Conservation (phyloP, 2,888 invertebrate genomes). For the Drosophila prostipennis region DNA sequence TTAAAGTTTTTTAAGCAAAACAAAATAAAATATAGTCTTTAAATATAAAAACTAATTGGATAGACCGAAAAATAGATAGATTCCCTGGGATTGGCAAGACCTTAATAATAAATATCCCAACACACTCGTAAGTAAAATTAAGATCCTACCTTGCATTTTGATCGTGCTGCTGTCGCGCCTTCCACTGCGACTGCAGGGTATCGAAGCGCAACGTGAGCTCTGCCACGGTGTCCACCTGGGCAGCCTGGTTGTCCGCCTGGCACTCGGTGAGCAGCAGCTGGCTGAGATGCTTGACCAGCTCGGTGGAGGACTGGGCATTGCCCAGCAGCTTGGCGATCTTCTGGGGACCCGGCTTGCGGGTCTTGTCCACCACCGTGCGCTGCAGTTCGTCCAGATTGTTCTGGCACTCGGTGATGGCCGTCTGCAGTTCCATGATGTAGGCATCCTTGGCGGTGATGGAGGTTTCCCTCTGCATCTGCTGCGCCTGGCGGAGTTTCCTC, state of each 20-base stretch:
- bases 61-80: too few relatives aligned
- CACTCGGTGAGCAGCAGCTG: conserved; percentile 90
- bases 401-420: conserved; percentile 90
- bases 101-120: background rate
- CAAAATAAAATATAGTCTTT: too few relatives aligned
- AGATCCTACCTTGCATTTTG: conserved; percentile 89
- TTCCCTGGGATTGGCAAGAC: conserved; percentile 1
- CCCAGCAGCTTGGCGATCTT: conserved; percentile 91
- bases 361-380: conserved; percentile 86
- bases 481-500: conserved; percentile 79
- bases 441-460: conserved; percentile 93
- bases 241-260: conserved; percentile 88
- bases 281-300: conserved; percentile 92
- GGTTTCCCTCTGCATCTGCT: conserved; percentile 86
- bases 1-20: background rate
- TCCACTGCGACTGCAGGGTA: conserved; percentile 88
- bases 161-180: conserved; percentile 90
- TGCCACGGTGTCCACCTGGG: conserved; percentile 88
- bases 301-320: conserved; percentile 91
- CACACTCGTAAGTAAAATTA: background rate
- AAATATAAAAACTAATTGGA: too few relatives aligned
- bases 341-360: conserved; percentile 88
- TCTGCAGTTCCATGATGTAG: conserved; percentile 90
- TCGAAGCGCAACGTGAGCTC: conserved; percentile 88
- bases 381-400: conserved; percentile 88